A percentile compares a stretch with the other conserved stretches of the same genome.
These are phyloP conservation scores for Diachasmimorpha longicaudata DNA, from an alignment of 1,140 invertebrate species.

Conservation along the genomic window DNA sequence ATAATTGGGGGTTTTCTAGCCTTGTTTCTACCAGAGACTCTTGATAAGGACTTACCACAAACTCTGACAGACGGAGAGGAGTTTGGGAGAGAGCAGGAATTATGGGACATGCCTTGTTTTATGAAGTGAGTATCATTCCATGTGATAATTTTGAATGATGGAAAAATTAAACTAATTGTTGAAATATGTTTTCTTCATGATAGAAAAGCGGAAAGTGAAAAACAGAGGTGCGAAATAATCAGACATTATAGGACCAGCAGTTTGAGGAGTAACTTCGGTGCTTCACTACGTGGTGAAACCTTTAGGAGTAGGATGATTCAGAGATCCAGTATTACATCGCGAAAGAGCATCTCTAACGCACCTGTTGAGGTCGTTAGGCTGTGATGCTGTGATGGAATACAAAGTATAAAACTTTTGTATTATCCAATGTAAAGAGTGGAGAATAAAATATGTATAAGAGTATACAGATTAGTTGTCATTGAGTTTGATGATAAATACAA, in stretches of 20 bases:
- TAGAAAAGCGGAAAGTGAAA: constrained; percentile 46
- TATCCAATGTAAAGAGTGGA: not conserved
- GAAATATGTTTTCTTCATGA: too few relatives aligned
- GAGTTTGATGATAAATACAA: too few relatives aligned
- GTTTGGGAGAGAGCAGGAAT: constrained; percentile 78
- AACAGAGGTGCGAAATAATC: constrained; percentile 42
- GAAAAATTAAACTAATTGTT: too few relatives aligned
- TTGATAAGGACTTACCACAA: constrained; percentile 81
- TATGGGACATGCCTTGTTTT: constrained; percentile 81
- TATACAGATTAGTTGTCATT: too few relatives aligned
- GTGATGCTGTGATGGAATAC: constrained; percentile 11
- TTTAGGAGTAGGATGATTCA: constrained; percentile 72
- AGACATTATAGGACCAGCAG: constrained; percentile 52
- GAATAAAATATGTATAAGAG: too few relatives aligned
- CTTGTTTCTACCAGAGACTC: constrained; percentile 82
- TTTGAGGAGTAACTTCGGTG: constrained; percentile 62
- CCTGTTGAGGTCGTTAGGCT: constrained; percentile 40
- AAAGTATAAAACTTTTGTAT: not conserved
- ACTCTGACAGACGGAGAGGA: constrained; percentile 83
- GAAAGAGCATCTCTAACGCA: constrained; percentile 29
- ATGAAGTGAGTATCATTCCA: constrained; percentile 57
- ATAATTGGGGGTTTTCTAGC: constrained; percentile 75
- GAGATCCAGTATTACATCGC: constrained; percentile 53
- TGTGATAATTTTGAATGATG: not conserved
- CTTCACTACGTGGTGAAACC: constrained; percentile 69